A percentile compares a stretch with the other conserved stretches of the same genome.
These are phyloP conservation scores for Glyptemys insculpta DNA, from an alignment of 2,797 vertebrate species.

Conservation along the genomic window DNA sequence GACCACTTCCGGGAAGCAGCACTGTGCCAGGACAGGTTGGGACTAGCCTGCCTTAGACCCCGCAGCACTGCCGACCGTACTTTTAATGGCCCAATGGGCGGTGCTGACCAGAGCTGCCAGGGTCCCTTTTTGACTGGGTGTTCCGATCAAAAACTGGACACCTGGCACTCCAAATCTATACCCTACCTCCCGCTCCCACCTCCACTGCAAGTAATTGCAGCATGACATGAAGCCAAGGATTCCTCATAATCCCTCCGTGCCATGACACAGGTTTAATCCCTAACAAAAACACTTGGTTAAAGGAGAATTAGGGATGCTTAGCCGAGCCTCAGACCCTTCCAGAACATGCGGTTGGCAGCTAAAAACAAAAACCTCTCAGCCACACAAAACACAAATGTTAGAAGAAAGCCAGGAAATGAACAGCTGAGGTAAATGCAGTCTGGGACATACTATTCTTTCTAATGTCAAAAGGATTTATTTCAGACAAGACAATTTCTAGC, in stretches of 20 bases:
- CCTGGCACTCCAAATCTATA: too few relatives aligned
- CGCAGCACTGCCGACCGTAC: too few relatives aligned
- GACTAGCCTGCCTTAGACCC: too few relatives aligned
- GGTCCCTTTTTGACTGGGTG: too few relatives aligned
- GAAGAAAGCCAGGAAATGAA: neutral
- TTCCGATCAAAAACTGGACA: too few relatives aligned
- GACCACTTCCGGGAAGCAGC: too few relatives aligned
- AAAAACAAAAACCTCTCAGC: neutral
- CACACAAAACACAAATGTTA: neutral
- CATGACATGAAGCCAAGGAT: neutral
- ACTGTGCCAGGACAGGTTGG: too few relatives aligned
- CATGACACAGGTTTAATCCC: neutral
- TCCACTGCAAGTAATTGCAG: neutral
- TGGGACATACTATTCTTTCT: neutral
- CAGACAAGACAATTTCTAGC: neutral
- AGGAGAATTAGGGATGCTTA: neutral
- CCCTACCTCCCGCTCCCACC: too few relatives aligned
- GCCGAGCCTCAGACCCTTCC: neutral
- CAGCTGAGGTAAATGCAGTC: neutral
- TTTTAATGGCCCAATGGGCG: too few relatives aligned
- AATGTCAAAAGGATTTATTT: neutral
- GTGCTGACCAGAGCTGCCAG: too few relatives aligned
- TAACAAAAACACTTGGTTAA: neutral
- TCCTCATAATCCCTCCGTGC: fast-evolving
- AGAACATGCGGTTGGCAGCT: neutral